Evolutionary conservation across 2,113 vertebrate genomes (phyloP), one percentile per base, ranked within the genome.

Genomic region (Pteruthius melanotis): DNA sequence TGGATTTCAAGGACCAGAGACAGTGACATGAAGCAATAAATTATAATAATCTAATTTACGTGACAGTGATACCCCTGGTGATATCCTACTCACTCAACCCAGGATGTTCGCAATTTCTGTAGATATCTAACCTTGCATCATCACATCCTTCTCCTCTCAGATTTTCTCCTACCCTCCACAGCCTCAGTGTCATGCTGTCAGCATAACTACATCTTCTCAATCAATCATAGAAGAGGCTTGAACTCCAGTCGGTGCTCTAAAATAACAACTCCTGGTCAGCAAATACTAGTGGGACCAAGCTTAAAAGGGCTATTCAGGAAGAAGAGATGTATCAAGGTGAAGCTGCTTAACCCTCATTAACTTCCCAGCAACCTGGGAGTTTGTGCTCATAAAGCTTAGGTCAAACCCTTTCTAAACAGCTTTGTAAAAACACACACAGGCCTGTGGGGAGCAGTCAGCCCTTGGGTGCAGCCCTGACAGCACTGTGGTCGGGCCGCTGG

Each of bases 391-490:
- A n/a, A 76, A 83, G 66, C 27, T 35, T 8, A 65, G 24, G 53
- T 61, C 60, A 91, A 89, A 60, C 10, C 8, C 12, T 47, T 90
- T 91, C 64, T 64, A 78, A 93, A 68, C 5, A 82, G 31, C 37
- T 71, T 44, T 59, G 21, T 69, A 10, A 53, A 56, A 57, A 5
- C 16, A 42, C 53, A 33, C 35, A 42, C 2, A 21, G 39, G 27
- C 3, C 2, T 20, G 27, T 22, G 39, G 7, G 68, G 35, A 83
- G 57, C 53, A 92, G 28, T 24, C 39, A 52, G 64, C 52, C 10
- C 33, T 20, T 0, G 0, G 11, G 10, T 11, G 18, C 30, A 88
- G 39, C 18, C 27, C 31, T 37, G 28, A 14, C 2, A 2, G 16
- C 30, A 1, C 44, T 2, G 0, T 18, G 15, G 21, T 30, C 2